Evolutionary conservation across 2,113 vertebrate species (phyloP).

Genomic region (Tetrao urogallus): DNA sequence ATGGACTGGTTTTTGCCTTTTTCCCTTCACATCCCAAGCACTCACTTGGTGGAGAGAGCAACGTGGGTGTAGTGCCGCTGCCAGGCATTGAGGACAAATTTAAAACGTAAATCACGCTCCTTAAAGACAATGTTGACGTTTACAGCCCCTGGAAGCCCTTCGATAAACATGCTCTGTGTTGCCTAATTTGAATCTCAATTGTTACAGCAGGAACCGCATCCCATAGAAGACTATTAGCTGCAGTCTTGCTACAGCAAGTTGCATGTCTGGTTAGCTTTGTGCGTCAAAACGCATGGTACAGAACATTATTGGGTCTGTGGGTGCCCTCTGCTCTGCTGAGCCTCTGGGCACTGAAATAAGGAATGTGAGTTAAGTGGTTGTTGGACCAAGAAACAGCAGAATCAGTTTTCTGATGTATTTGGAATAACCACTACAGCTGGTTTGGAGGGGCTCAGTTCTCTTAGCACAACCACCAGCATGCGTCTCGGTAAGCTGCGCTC

Average conservation of each 20-base stretch:
- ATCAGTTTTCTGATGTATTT: not conserved
- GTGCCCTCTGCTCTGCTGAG: not conserved
- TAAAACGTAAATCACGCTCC: not conserved
- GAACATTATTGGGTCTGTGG: not conserved
- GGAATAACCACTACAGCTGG: too few species aligned
- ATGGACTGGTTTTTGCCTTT: not conserved
- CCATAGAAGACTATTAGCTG: not conserved
- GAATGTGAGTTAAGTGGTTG: not conserved
- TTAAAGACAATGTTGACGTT: conserved; percentile 21
- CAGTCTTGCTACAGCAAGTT: not conserved
- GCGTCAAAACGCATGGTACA: not conserved
- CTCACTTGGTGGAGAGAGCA: not conserved
- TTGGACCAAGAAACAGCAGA: not conserved
- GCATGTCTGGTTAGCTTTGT: not conserved
- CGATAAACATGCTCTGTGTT: not conserved
- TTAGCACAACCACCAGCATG: not conserved
- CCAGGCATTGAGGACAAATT: not conserved
- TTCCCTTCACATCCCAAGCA: rapidly evolving
- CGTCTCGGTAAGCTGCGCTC: not conserved
- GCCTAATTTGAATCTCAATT: not conserved
- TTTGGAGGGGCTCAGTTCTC: not conserved
- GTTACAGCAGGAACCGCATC: not conserved
- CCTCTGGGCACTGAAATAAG: not conserved
- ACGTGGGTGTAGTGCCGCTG: not conserved
- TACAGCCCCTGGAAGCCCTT: not conserved